Evolutionary conservation across 2,888 invertebrate species (phyloP).

Genomic region (Hirtodrosophila cameraria): DNA sequence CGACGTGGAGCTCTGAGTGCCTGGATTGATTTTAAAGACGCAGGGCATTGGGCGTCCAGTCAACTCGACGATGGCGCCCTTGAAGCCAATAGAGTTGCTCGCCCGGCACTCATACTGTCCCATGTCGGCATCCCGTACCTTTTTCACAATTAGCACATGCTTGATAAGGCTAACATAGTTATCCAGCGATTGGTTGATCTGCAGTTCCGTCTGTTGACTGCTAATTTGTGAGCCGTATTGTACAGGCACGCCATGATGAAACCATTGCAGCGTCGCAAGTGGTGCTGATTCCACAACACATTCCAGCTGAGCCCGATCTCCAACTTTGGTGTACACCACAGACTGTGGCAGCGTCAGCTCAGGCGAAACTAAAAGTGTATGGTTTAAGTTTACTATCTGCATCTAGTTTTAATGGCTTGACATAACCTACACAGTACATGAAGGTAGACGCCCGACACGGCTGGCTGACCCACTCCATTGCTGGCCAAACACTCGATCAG

Average conservation of each 20-base stretch:
- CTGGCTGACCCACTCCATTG: conserved; percentile 91
- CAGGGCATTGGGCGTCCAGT: conserved; percentile 86
- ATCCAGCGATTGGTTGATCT: conserved; percentile 83
- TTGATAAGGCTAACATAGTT: conserved; percentile 86
- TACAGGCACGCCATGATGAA: conserved; percentile 86
- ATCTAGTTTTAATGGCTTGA: rapidly evolving
- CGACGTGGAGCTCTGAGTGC: conserved; percentile 84
- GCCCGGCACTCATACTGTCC: conserved; percentile 92
- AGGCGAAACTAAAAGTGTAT: conserved; percentile 87
- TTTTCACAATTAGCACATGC: conserved; percentile 88
- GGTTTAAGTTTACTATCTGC: background rate
- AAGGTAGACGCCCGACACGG: conserved; percentile 87
- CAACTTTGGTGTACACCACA: conserved; percentile 91
- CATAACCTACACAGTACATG: conserved; percentile 89
- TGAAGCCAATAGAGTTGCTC: conserved; percentile 89
- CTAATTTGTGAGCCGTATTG: conserved; percentile 82
- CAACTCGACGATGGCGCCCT: conserved; percentile 89
- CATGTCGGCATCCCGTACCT: conserved; percentile 88
- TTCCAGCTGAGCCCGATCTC: conserved; percentile 88
- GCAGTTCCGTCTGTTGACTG: conserved; percentile 84
- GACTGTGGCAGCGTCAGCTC: conserved; percentile 87
- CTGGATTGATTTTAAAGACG: conserved; percentile 82
- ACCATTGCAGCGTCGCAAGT: conserved; percentile 88
- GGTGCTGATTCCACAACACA: conserved; percentile 90
- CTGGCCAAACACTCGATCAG: conserved; percentile 89